Conservation (phyloP, 2,888 invertebrate genomes). For the Coelogynopora nodosa region DNA sequence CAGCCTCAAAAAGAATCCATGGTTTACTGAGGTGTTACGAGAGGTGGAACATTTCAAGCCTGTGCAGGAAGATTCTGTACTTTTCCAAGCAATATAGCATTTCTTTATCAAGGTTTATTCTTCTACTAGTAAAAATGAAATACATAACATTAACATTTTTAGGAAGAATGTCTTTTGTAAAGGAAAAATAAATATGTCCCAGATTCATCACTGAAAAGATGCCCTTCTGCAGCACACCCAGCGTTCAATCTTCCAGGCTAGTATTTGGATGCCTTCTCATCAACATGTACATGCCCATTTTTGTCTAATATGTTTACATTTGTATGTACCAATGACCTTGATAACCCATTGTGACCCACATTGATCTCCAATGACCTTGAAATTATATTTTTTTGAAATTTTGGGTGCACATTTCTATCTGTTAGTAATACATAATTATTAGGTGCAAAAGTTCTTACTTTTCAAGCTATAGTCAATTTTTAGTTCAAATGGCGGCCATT, state of each 20-base stretch:
- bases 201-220: background rate
- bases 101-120: background rate
- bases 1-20: slow-evolving; percentile 21
- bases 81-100: background rate
- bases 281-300: too few species aligned
- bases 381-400: too few species aligned
- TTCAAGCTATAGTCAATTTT: too few species aligned
- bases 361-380: too few species aligned
- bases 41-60: background rate
- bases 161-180: background rate
- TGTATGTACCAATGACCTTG: too few species aligned
- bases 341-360: too few species aligned
- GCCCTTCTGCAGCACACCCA: background rate
- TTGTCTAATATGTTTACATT: too few species aligned
- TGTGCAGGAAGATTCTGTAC: background rate
- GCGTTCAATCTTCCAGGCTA: background rate
- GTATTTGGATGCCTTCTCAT: background rate
- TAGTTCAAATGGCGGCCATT: too few species aligned
- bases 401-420: too few species aligned
- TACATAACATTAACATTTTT: background rate
- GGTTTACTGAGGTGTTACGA: slow-evolving; percentile 18
- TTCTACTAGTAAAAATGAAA: background rate
- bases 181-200: background rate
- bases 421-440: too few species aligned
- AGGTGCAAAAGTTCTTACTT: too few species aligned